Percentiles rank a stretch among this genome's conserved stretches.
Evolutionary conservation across 2,113 vertebrate species (phyloP).

Genomic region (Brachyhypopomus occidentalis): DNA sequence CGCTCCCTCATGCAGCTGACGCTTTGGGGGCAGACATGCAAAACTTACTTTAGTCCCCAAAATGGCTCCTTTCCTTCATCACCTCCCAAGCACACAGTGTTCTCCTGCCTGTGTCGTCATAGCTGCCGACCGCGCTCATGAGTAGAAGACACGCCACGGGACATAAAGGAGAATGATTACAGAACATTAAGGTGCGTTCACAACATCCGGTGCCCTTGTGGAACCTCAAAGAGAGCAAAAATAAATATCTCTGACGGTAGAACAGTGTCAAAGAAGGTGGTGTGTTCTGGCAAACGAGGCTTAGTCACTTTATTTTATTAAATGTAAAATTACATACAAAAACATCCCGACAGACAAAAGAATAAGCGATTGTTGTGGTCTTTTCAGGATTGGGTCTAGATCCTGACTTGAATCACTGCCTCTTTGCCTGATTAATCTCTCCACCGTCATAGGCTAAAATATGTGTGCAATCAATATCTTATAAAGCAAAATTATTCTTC

Average conservation of each 20-base stretch:
- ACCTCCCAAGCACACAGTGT: background rate
- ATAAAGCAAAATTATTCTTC: slow-evolving; percentile 26
- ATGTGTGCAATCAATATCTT: slow-evolving; percentile 13
- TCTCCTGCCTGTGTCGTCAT: background rate
- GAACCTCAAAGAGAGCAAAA: background rate
- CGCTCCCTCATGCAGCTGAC: background rate
- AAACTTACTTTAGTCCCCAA: background rate
- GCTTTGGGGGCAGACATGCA: background rate
- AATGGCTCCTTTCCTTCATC: background rate
- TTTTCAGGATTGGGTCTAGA: slow-evolving; percentile 9
- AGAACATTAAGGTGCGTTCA: background rate
- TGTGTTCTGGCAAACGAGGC: slow-evolving; percentile 4
- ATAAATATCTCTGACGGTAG: background rate
- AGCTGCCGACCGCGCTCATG: too few species aligned
- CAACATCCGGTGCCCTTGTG: background rate
- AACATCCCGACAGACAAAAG: background rate
- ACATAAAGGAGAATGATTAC: background rate
- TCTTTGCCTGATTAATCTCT: slow-evolving; percentile 14
- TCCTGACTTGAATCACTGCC: background rate
- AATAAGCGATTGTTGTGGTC: background rate
- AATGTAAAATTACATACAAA: slow-evolving; percentile 17
- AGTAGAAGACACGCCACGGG: background rate
- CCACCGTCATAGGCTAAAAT: slow-evolving; percentile 6
- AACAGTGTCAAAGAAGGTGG: background rate
- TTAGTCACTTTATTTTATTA: background rate